Evolutionary conservation across 2,888 invertebrate genomes (phyloP), one percentile per base, ranked within the genome.

Genomic region (Cybosia mesomella): DNA sequence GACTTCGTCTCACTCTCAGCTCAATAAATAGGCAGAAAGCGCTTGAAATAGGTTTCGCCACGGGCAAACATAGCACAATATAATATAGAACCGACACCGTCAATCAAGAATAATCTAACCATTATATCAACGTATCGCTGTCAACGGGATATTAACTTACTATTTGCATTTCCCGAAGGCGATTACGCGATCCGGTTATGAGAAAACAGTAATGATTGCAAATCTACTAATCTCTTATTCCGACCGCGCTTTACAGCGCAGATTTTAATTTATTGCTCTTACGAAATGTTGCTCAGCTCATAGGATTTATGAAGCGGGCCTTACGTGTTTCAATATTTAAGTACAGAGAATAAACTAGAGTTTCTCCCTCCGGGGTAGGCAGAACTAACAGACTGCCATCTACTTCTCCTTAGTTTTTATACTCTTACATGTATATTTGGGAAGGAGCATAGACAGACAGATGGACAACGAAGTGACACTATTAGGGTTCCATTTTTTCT

Each of bases 251-350:
- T 28, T 43, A 32, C 32, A 11, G 11, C 22, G 24, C 13, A 60
- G 58, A 62, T 65, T 62, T 62, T 58, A 62, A 66, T 69, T 70
- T 63, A 70, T 63, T 63, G 54, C 63, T 70, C 32, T 65, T 53
- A 36, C 43, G 36, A 65, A 64, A 69, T 58, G 54, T 59, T 58
- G 34, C 43, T 61, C 10, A 8, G 55, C 21, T 21, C 24, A 34
- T 9, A 39, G 24, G 49, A 64, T 68, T 68, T 64, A 64, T 55
- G 57, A 68, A 24, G 21, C 22, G n/a, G 22, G 24, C 28, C 21
- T n/a, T 43, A 18, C 10, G 21, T 54, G 22, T 21, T 18, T 13
- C 54, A 64, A 68, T 64, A 54, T 67, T 67, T 58, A 36, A 28
- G 49, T 49, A 1, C 18, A 18, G n/a, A 49, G 49, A 49, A n/a